These are phyloP conservation scores for Neogale vison DNA, from an alignment of 2,113 vertebrate species.

Conservation along the genomic window DNA sequence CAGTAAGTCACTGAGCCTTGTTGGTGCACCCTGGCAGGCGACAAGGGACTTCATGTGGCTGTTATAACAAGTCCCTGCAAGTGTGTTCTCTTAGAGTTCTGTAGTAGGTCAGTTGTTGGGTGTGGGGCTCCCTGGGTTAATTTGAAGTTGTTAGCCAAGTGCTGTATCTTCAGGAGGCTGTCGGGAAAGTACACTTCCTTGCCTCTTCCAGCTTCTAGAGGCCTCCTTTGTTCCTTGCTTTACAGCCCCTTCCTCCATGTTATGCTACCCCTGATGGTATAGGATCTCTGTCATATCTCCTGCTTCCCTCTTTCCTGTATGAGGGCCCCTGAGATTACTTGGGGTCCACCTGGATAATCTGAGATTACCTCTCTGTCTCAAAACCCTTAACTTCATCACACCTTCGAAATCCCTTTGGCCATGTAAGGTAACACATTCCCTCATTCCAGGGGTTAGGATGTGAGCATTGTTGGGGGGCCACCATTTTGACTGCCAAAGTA, in stretches of 20 bases:
- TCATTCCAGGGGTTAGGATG: not conserved
- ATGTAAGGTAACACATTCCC: not conserved
- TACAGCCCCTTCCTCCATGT: not conserved
- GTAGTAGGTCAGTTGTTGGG: not conserved
- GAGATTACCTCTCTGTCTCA: not conserved
- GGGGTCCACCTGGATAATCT: not conserved
- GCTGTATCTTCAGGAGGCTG: not conserved
- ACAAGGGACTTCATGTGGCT: not conserved
- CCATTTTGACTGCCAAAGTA: not conserved
- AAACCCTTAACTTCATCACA: not conserved
- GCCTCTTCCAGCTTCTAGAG: not conserved
- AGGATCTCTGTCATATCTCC: not conserved
- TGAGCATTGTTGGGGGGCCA: not conserved
- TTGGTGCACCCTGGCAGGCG: not conserved
- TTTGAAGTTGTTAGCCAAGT: not conserved
- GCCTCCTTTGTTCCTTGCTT: not conserved
- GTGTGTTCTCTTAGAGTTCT: not conserved
- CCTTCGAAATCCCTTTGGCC: not conserved
- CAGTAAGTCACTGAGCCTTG: fast-evolving
- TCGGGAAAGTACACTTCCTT: too few species aligned
- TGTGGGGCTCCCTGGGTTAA: not conserved
- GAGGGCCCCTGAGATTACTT: not conserved
- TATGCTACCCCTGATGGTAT: fast-evolving
- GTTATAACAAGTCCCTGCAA: not conserved
- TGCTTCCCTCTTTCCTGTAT: not conserved